Evolutionary conservation across 2,797 vertebrate species (phyloP).

Genomic region (Momotus momota): DNA sequence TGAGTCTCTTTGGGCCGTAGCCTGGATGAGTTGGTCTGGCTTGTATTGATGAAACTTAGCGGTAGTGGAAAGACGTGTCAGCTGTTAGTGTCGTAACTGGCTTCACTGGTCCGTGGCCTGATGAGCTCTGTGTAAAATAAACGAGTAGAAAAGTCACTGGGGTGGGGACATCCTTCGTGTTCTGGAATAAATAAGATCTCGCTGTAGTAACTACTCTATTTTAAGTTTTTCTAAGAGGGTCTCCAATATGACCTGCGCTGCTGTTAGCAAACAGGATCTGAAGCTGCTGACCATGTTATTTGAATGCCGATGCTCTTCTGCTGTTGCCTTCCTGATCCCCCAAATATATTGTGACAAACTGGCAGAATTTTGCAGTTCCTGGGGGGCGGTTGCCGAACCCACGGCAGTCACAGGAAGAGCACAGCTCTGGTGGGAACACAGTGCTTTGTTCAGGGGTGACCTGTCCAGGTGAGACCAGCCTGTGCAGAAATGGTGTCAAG

Average conservation of each 20-base stretch:
- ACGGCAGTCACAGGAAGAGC: accelerated
- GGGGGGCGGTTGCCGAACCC: accelerated
- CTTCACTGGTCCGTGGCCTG: not conserved
- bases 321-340: not conserved
- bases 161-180: not conserved
- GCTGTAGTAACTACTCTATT: not conserved
- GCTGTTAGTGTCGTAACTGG: not conserved
- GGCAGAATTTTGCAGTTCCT: not conserved
- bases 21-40: not conserved
- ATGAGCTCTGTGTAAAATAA: not conserved
- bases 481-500: accelerated
- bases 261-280: not conserved
- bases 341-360: accelerated
- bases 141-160: not conserved
- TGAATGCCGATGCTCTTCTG: not conserved
- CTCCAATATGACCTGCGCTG: not conserved
- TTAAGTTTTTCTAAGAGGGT: not conserved
- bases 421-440: accelerated
- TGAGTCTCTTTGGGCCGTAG: constrained; percentile 27
- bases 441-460: not conserved
- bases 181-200: not conserved
- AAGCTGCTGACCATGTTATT: not conserved
- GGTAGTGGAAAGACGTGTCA: not conserved
- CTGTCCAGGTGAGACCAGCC: not conserved
- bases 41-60: constrained; percentile 13